A percentile compares a stretch with the other conserved stretches of the same genome.
Conservation (phyloP, 2,113 vertebrate genomes). For the Nannobrachium achirus region DNA sequence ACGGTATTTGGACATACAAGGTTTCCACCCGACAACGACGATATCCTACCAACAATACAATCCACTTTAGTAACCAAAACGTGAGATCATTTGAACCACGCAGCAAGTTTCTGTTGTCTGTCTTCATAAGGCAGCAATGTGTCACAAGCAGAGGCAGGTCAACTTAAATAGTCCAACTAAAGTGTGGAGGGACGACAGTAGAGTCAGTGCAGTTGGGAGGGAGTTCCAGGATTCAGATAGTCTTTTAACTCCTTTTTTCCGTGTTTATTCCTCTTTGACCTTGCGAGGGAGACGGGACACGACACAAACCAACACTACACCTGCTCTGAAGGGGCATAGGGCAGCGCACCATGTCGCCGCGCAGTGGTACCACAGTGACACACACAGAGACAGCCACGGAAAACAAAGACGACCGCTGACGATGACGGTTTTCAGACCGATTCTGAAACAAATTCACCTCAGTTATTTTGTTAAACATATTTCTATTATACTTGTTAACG, state of each 20-base stretch:
- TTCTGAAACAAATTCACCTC: slow-evolving; percentile 12
- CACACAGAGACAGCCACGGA: slow-evolving; percentile 42
- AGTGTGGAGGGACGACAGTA: slow-evolving; percentile 41
- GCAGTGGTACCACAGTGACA: slow-evolving; percentile 36
- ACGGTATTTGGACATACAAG: too few relatives aligned
- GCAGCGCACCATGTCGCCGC: slow-evolving; percentile 16
- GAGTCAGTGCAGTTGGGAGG: slow-evolving; percentile 53
- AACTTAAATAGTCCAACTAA: slow-evolving; percentile 58
- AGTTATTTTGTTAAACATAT: neutral
- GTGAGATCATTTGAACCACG: too few relatives aligned
- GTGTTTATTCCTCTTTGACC: slow-evolving; percentile 14
- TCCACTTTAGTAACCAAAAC: too few relatives aligned
- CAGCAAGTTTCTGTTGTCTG: too few relatives aligned
- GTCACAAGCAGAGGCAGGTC: slow-evolving; percentile 41
- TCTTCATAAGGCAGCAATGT: neutral
- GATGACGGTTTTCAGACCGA: slow-evolving; percentile 41
- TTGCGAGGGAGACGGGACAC: slow-evolving; percentile 14
- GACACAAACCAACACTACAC: slow-evolving; percentile 14
- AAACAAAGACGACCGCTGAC: slow-evolving; percentile 18
- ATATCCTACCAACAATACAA: too few relatives aligned
- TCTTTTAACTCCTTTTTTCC: slow-evolving; percentile 46
- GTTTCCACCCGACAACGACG: too few relatives aligned
- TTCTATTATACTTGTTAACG: slow-evolving; percentile 24
- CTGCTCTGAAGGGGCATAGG: neutral
- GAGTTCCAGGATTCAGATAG: slow-evolving; percentile 58